Evolutionary conservation across 1,140 invertebrate genomes (phyloP), one percentile per base, ranked within the genome.

Genomic region (Mactra quadrangularis): DNA sequence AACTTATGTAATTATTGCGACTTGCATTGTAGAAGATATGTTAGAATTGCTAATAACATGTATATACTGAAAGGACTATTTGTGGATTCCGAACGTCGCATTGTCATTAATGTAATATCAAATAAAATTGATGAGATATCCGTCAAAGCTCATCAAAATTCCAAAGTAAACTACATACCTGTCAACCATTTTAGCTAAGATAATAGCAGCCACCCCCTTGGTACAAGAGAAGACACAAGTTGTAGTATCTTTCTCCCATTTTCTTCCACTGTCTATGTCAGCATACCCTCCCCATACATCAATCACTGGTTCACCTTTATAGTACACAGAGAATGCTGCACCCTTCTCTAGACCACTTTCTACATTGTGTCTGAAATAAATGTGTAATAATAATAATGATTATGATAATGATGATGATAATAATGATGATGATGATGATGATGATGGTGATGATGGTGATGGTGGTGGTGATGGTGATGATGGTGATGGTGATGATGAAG

Each of bases 251-350:
- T 87, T 47, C 35, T 70, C 38, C 88, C 90, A 90, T 19, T 75
- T 84, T 33, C 68, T 59, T 3, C 38, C 7, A 9, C 57, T n/a
- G 11, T 88, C 86, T n/a, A n/a, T 7, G 66, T 93, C 92, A 1
- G 91, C 91, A 75, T 89, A 90, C 11, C 93, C 93, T 11, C 87
- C 92, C 92, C 91, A 92, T 31, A 93, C 33, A 81, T 93, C 89
- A 22, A 93, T 77, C 35, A 92, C 85, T 15, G 85, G 22, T 41
- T 86, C 29, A 11, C 86, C 86, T 25, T 85, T 82, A 27, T 83
- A 78, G 53, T 86, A 86, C 9, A 84, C 82, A 15, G 85, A 57
- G 60, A 87, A 87, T 0, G 75, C 62, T 3, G 60, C 77, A 6
- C 86, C 86, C 31, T 6, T 57, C 22, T 87, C 86, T 25, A 52